Percentiles rank a stretch among this genome's conserved stretches.
Evolutionary conservation across 2,888 invertebrate species (phyloP).

Genomic region (Augochlorella aurata): DNA sequence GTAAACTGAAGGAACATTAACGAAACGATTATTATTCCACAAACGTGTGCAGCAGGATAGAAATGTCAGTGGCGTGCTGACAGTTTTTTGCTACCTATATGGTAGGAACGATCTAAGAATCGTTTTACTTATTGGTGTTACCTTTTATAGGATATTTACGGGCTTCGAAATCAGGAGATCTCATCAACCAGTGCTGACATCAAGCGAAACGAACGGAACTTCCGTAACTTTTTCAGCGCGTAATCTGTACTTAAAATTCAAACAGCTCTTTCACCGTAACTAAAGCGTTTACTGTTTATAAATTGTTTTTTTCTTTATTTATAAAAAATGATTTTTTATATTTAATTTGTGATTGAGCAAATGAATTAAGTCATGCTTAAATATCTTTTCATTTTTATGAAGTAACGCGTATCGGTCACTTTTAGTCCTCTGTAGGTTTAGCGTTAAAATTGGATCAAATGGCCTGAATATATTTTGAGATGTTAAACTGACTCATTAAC

Average conservation of each 20-base stretch:
- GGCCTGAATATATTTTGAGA: no score
- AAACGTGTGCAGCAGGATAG: constrained; percentile 5
- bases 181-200: neutral
- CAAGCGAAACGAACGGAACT: neutral
- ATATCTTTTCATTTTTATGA: no score
- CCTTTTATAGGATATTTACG: neutral
- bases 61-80: neutral
- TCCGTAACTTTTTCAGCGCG: neutral
- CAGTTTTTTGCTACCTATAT: constrained; percentile 3
- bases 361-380: no score
- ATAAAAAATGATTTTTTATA: no score
- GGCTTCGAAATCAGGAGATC: neutral
- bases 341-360: no score
- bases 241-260: neutral
- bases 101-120: neutral
- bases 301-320: no score
- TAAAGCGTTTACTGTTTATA: neutral
- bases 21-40: constrained; percentile 29
- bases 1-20: constrained; percentile 15
- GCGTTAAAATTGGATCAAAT: no score
- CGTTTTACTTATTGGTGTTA: constrained; percentile 8
- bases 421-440: no score
- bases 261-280: neutral
- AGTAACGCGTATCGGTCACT: no score
- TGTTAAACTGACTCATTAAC: no score